Base-by-base conservation (phyloP, 2,113 vertebrate genomes). In the Tupaia chinensis region DNA sequence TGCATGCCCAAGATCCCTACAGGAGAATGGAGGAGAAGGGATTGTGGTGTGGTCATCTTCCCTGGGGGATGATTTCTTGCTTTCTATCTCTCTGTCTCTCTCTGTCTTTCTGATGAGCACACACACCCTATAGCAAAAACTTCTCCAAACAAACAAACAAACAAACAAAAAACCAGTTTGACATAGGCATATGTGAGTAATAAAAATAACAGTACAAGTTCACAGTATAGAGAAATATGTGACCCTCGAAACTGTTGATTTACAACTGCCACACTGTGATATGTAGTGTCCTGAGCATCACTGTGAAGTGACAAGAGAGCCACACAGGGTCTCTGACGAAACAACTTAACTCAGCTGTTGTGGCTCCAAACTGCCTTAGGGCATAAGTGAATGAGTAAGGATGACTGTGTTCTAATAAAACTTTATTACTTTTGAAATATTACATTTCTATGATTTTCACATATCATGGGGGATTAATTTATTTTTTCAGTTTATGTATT, bases 341-440 rank as follows among this genome's bases (percentile, higher is more conserved):
- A 70, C 34, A 34, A 70, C 19, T 74, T 53, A 74, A 54, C 27
- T 80, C 85, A 53, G 25, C 44, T 77, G 16, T 87, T 92, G 19
- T 68, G 68, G 27, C 13, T 29, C 58, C 34, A 73, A 81, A 89
- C 23, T 69, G 56, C 17, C 22, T 76, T 70, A 90, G 82, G 17
- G 16, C 80, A 87, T 34, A 56, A 34, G n/a, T 69, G 65, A 17
- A 53, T 88, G 60, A 63, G 61, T 86, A n/a, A 63, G 9, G 32
- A 70, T 86, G 85, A 9, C 34, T 89, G 44, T 56, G 16, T 93
- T 85, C 74, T 68, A 89, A 86, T 3, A 93, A 86, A 80, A 32
- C 61, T 58, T 58, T 94, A 54, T 66, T 78, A 83, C 15, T 44
- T 44, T 44, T 72, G 5, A 86, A 87, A 87, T 76, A 44, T n/a